Percentiles rank a stretch among this genome's conserved stretches.
Conservation (phyloP, 2,888 invertebrate genomes). For the Heliconius erato region DNA sequence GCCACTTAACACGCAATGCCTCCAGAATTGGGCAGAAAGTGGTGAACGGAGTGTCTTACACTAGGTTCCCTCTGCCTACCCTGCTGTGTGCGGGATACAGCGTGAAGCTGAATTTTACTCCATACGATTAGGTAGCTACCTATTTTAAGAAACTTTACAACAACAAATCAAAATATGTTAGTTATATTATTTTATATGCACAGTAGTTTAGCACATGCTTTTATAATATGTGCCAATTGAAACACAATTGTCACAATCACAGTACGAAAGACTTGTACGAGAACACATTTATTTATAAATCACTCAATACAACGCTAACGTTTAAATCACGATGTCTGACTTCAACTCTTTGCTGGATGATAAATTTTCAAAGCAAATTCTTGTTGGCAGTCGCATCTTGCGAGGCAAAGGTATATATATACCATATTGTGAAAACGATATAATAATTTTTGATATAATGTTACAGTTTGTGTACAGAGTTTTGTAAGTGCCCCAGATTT, state of each 20-base stretch:
- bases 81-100: too few relatives aligned
- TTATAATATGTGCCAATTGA: conserved; percentile 24
- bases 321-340: conserved; percentile 34
- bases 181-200: not conserved
- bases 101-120: conserved; percentile 17
- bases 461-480: conserved; percentile 42
- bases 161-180: conserved; percentile 13
- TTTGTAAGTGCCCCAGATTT: conserved; percentile 54
- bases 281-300: conserved; percentile 28
- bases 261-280: conserved; percentile 23
- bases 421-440: conserved; percentile 29
- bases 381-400: conserved; percentile 1
- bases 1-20: too few relatives aligned
- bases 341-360: conserved; percentile 4
- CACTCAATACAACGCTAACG: conserved; percentile 29
- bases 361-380: conserved; percentile 18
- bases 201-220: conserved; percentile 4
- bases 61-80: too few relatives aligned
- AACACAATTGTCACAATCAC: conserved; percentile 34
- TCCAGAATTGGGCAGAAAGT: too few relatives aligned
- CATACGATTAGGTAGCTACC: not conserved
- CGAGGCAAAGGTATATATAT: conserved; percentile 19
- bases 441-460: conserved; percentile 37
- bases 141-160: conserved; percentile 13
- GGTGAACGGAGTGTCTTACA: too few relatives aligned